Percentiles rank a stretch among this genome's conserved stretches.
These are phyloP conservation scores for Thysanoteuthis rhombus DNA, from an alignment of 2,888 invertebrate genomes.

Conservation along the genomic window DNA sequence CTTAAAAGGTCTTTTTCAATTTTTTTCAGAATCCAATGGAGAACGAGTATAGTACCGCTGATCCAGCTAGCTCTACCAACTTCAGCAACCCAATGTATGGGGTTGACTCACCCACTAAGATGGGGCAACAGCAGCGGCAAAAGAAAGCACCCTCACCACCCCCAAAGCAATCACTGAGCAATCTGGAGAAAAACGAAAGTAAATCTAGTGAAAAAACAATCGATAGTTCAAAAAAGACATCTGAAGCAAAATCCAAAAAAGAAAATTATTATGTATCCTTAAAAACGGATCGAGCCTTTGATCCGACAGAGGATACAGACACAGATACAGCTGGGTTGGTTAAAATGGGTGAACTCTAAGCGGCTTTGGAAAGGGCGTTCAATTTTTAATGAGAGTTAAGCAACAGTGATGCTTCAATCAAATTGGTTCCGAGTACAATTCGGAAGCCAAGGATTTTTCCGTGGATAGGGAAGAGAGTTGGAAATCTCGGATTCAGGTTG, in stretches of 20 bases:
- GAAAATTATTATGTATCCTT: constrained; percentile 30
- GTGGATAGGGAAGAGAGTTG: too few relatives aligned
- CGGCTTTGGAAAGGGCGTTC: background rate
- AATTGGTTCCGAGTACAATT: too few relatives aligned
- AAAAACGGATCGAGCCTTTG: constrained; percentile 36
- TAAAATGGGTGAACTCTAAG: constrained; percentile 38
- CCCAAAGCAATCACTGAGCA: too few relatives aligned
- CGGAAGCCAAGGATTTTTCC: too few relatives aligned
- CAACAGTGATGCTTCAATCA: background rate
- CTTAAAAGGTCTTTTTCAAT: background rate
- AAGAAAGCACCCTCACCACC: background rate
- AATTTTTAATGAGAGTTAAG: background rate
- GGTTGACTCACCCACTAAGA: constrained; percentile 40
- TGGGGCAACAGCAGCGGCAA: background rate
- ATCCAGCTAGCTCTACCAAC: constrained; percentile 46
- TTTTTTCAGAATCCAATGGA: constrained; percentile 33
- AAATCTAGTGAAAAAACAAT: background rate
- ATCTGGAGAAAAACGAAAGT: background rate
- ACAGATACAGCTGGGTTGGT: constrained; percentile 45
- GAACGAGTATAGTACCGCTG: constrained; percentile 27
- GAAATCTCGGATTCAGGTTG: too few relatives aligned
- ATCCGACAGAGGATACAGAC: constrained; percentile 45
- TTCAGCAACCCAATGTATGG: constrained; percentile 62
- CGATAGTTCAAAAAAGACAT: background rate
- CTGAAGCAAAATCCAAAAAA: constrained; percentile 25